phyloP scores from a whole-genome alignment of 2,113 vertebrate species.

The Anser cygnoides region DNA sequence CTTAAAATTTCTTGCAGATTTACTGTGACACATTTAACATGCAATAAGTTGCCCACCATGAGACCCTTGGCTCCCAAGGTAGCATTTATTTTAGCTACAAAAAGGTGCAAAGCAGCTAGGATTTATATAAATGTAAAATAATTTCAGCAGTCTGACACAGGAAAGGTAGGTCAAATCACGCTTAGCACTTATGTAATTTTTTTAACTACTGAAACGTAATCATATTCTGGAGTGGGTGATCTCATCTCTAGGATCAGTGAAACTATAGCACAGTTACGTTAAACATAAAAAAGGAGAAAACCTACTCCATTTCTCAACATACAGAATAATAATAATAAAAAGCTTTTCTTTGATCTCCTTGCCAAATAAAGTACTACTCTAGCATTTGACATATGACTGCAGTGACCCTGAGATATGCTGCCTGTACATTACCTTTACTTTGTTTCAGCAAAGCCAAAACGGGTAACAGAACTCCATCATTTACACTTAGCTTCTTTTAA shows the following conservation, averaged over 20 bases:
- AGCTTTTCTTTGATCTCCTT: slow-evolving; percentile 65
- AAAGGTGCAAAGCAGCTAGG: slow-evolving; percentile 23
- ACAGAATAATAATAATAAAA: slow-evolving; percentile 44
- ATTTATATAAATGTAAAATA: slow-evolving; percentile 36
- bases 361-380: slow-evolving; percentile 65
- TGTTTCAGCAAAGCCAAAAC: slow-evolving; percentile 68
- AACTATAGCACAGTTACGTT: slow-evolving; percentile 16
- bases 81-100: slow-evolving; percentile 18
- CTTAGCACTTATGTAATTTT: slow-evolving; percentile 66
- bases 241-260: slow-evolving; percentile 58
- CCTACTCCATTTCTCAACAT: slow-evolving; percentile 13
- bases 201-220: slow-evolving; percentile 66
- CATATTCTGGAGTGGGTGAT: slow-evolving; percentile 50
- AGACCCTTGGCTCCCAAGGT: slow-evolving; percentile 43
- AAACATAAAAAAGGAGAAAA: slow-evolving; percentile 37
- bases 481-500: slow-evolving; percentile 63
- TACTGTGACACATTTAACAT: slow-evolving; percentile 21
- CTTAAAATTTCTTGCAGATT: slow-evolving; percentile 38
- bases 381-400: slow-evolving; percentile 63
- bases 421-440: slow-evolving; percentile 63
- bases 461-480: slow-evolving; percentile 71
- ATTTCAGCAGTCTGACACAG: slow-evolving; percentile 54
- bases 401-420: slow-evolving; percentile 59
- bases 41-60: slow-evolving; percentile 43
- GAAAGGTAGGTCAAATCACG: slow-evolving; percentile 55